Evolutionary conservation across 1,140 invertebrate species (phyloP), one percentile per base, ranked within the genome.

Genomic region (Cotesia glomerata): DNA sequence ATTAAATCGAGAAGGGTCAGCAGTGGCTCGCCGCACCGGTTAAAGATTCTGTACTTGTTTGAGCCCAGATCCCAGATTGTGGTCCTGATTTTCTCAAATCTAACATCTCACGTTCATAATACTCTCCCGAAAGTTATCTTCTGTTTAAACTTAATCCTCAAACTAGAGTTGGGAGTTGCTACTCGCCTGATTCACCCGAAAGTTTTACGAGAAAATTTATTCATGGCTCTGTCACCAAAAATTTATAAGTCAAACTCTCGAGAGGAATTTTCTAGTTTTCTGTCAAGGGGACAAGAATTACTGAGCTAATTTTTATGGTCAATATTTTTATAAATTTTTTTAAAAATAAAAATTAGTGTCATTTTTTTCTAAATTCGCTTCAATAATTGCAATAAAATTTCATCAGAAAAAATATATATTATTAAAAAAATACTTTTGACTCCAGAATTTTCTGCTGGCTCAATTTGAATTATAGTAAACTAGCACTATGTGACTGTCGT

Each of bases 41-140:
- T 49, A 64, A 64, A 64, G 62, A 64, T 36, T 64, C 39, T 45
- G 5, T 35, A 49, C 39, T 64, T 64, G 62, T 64, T 64, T 64
- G 39, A 64, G 16, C 62, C 16, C 36, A 62, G 35, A 70, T 70
- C 62, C 16, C 36, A 62, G 35, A 70, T 70, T 70, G 58, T 61
- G 59, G 68, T 49, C 2, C 13, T 51, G 35, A 65, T 45, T 65
- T 45, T 54, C 45, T 16, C 61, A 39, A 54, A 49, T 64, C 14
- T 64, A 51, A 62, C 26, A 52, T 63, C 45, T 64, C 26, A 13
- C 39, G 32, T 54, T 54, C 49, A 8, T 64, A 45, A 45, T 45
- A 45, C 39, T 36, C 59, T 62, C 52, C 69, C 56, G 49, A 39
- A 64, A 51, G 59, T 71, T 64, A 71, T 70, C 56, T 70, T 16